These are phyloP conservation scores for Latheticus oryzae DNA, from an alignment of 2,888 invertebrate genomes.

Conservation along the genomic window DNA sequence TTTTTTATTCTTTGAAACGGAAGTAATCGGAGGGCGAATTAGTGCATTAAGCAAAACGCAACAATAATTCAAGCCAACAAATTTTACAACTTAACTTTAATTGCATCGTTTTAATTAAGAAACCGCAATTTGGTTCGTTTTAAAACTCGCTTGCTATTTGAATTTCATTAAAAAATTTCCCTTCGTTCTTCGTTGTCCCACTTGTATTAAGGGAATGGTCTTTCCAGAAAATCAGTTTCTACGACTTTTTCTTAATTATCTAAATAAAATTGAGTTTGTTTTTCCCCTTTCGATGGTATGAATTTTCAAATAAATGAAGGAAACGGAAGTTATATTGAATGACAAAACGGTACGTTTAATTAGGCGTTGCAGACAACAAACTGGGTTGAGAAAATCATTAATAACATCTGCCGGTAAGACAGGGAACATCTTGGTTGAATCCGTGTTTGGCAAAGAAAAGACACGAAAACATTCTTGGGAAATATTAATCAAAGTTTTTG, in stretches of 20 bases:
- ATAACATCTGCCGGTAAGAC: constrained; percentile 49
- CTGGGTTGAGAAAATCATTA: constrained; percentile 45
- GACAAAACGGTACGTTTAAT: constrained; percentile 30
- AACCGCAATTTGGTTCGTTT: constrained; percentile 37
- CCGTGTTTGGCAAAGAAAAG: constrained; percentile 44
- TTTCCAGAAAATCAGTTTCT: constrained; percentile 19
- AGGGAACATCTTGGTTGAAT: constrained; percentile 45
- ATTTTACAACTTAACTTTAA: constrained; percentile 43
- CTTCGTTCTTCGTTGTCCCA: constrained; percentile 22
- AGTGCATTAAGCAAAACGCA: constrained; percentile 25
- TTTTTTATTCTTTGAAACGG: constrained; percentile 22
- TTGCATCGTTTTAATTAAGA: constrained; percentile 45
- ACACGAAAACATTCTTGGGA: constrained; percentile 49
- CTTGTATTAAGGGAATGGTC: constrained; percentile 11
- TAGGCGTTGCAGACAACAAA: constrained; percentile 32
- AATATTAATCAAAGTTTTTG: constrained; percentile 54
- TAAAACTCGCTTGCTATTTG: constrained; percentile 31
- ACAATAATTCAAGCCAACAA: constrained; percentile 37
- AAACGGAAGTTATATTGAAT: constrained; percentile 9
- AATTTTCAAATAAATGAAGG: constrained; percentile 6
- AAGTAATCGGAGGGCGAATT: not conserved
- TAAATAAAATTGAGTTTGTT: not conserved
- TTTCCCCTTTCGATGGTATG: not conserved
- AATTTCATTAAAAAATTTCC: constrained; percentile 42
- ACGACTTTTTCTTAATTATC: constrained; percentile 20